Evolutionary conservation across 2,888 invertebrate species (phyloP).

Genomic region (Agriopis leucophaearia): DNA sequence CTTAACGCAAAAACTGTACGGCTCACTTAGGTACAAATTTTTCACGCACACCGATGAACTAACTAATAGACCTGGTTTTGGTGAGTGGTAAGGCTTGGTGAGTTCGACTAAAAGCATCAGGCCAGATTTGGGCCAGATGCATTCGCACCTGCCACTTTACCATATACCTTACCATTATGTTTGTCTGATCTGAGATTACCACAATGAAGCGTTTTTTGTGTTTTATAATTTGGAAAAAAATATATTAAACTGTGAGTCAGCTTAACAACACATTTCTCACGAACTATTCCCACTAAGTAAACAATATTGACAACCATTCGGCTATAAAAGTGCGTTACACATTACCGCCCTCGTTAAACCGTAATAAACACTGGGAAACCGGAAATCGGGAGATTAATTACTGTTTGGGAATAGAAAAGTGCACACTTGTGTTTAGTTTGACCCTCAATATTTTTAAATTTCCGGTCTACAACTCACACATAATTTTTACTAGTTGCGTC

Average conservation of each 20-base stretch:
- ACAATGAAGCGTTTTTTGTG: background rate
- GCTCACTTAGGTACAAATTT: too few species aligned
- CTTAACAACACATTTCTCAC: conserved; percentile 24
- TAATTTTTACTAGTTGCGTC: background rate
- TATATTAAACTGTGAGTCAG: conserved; percentile 7
- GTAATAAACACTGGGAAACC: conserved; percentile 31
- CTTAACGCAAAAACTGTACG: too few species aligned
- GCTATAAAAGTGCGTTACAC: conserved; percentile 35
- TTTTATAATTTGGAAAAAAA: conserved; percentile 11
- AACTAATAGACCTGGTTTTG: too few species aligned
- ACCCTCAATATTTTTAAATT: conserved; percentile 9
- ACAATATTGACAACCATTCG: conserved; percentile 32
- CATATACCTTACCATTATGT: too few species aligned
- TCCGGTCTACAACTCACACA: background rate
- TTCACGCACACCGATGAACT: too few species aligned
- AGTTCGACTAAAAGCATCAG: too few species aligned
- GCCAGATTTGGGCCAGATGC: too few species aligned
- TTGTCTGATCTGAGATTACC: background rate
- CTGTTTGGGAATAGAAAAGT: conserved; percentile 24
- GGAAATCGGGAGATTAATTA: conserved; percentile 33
- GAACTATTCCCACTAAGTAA: conserved; percentile 27
- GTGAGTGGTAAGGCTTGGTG: too few species aligned
- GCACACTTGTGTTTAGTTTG: conserved; percentile 7
- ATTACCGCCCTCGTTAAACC: conserved; percentile 34
- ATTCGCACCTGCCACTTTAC: too few species aligned